Evolutionary conservation across 2,113 vertebrate genomes (phyloP), one percentile per base, ranked within the genome.

Genomic region (Oxyruncus cristatus): DNA sequence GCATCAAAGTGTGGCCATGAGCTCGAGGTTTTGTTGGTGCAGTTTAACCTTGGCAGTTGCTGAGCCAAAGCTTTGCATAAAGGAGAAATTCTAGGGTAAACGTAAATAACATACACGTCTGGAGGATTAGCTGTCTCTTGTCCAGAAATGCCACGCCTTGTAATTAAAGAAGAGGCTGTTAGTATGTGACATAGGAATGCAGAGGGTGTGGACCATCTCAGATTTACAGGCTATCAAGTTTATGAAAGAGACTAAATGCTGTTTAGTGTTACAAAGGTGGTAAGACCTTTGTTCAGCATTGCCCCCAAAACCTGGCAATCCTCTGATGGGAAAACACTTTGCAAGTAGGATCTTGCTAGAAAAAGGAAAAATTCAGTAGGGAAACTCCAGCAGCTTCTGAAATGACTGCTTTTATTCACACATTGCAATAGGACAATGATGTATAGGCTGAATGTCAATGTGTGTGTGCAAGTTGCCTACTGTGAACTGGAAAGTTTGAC

Each of bases 131-230:
- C 94, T 77, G 83, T 89, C 93, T 97, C 91, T 95, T 95, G 94
- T 93, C 96, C 96, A 95, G 97, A 96, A 96, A 91, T 91, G 89
- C 97, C 97, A 97, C 97, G 97, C 97, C 97, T 98, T 93, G 95
- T 97, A 98, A 98, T 97, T 97, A 97, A 95, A 97, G 97, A 97
- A 95, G 96, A 97, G 92, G 81, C 93, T 92, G 88, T 97, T 97
- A 96, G 95, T 95, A 95, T 94, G 72, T 1, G 82, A 96, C 93
- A 92, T 24, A 95, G 97, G 95, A 94, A 97, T 90, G 93, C 58
- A 66, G 58, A 97, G 93, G 97, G 96, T 96, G 97, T 97, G 92
- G 86, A 74, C 55, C 72, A 77, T 68, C 70, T 95, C 83, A 83
- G 63, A 88, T 94, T 94, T 96, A 89, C 93, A 93, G 94, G 53